Evolutionary conservation across 2,888 invertebrate species (phyloP), one percentile per base, ranked within the genome.

Genomic region (Tipula unca): DNA sequence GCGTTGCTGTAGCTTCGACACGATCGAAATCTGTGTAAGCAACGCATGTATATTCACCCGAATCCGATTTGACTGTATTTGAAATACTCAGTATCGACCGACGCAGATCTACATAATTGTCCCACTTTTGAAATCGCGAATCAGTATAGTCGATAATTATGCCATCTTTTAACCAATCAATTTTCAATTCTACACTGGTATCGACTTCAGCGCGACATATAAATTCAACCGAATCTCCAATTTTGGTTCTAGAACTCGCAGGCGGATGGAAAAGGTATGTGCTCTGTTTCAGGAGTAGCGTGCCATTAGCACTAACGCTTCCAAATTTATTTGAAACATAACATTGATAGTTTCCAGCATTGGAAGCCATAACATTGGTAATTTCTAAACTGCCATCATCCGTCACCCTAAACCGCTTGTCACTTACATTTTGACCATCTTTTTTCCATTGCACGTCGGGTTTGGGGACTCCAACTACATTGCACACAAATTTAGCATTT

Each of bases 401-500:
- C 36, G 95, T 92, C 84, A 95, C 95, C 88, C 93, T 94, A 91
- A 96, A 98, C 42, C 97, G 94, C 20, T 98, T 98, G 6, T 98
- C 98, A 36, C 98, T 98, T 86, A 98, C 91, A 91, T 96, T 96
- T 86, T 94, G 93, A 25, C 94, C 94, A 88, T 95, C 95, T 87
- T 94, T 94, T 88, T 95, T 94, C 99, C 99, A 99, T 90, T 96
- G 96, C 84, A 99, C 96, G 88, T 95, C 93, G 0, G 99, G 99
- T 89, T 96, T 96, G 17, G 99, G 99, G 3, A 99, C 98, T 86
- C 99, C 99, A 91, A 98, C 97, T 86, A 99, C 98, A 87, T 95
- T 94, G 90, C 99, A 99, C 84, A 94, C 95, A 90, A 99, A 92
- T 86, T 94, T 95, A 13, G 97, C 94, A 86, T 94, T 94, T 86